phyloP scores from a whole-genome alignment of 2,113 vertebrate genomes.

The Hassar affinis region DNA sequence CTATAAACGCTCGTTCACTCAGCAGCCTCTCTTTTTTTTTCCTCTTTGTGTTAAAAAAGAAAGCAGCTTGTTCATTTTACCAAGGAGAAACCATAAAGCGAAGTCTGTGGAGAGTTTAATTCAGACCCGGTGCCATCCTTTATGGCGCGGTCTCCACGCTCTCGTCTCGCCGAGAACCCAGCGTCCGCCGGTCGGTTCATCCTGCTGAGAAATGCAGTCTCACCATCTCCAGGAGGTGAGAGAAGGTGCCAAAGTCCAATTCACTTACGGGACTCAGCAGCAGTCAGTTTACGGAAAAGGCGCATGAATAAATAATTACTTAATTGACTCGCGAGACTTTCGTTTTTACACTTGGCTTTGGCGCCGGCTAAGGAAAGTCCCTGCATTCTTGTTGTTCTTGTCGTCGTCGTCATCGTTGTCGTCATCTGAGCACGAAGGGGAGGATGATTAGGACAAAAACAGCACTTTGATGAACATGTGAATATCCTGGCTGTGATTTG shows the following conservation, averaged over 20 bases:
- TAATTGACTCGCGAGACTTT: constrained; percentile 86
- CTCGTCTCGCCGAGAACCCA: constrained; percentile 55
- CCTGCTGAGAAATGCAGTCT: constrained; percentile 67
- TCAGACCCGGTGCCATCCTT: neutral
- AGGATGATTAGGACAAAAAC: constrained; percentile 62
- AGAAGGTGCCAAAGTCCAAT: constrained; percentile 83
- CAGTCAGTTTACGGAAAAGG: constrained; percentile 92
- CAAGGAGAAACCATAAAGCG: neutral
- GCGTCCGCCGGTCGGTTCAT: neutral
- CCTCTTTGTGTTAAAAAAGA: neutral
- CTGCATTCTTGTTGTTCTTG: constrained; percentile 74
- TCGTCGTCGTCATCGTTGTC: constrained; percentile 63
- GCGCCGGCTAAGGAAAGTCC: constrained; percentile 81
- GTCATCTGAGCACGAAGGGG: constrained; percentile 67
- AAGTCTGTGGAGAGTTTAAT: neutral
- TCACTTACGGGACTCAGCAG: constrained; percentile 90
- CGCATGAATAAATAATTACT: constrained; percentile 99
- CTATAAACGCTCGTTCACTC: neutral
- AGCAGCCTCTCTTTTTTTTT: neutral
- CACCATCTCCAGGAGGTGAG: constrained; percentile 67
- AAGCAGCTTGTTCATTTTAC: neutral
- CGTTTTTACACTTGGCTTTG: constrained; percentile 66
- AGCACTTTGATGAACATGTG: neutral
- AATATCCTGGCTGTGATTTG: neutral
- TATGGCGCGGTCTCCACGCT: constrained; percentile 22